Percentiles rank a stretch among this genome's conserved stretches.
These are phyloP conservation scores for Myrmecophaga tridactyla DNA, from an alignment of 2,113 vertebrate genomes.

Conservation along the genomic window DNA sequence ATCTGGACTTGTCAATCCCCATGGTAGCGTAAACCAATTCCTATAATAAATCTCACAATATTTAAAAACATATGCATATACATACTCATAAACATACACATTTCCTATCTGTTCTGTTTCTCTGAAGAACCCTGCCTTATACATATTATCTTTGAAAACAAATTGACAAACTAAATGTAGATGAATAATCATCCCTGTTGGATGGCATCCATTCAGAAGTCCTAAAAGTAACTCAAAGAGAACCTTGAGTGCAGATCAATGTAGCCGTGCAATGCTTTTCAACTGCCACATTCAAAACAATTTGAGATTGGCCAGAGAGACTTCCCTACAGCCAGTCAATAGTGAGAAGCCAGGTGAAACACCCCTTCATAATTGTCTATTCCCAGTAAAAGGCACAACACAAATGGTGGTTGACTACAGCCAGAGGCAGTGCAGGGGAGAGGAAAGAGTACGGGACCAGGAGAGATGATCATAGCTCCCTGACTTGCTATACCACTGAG, in stretches of 20 bases:
- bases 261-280: slow-evolving; percentile 55
- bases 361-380: slow-evolving; percentile 10
- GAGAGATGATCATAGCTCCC: not conserved
- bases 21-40: too few species aligned
- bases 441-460: rapidly evolving
- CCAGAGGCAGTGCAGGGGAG: not conserved
- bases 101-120: too few species aligned
- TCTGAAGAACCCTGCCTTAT: too few species aligned
- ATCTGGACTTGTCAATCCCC: too few species aligned
- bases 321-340: not conserved
- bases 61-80: too few species aligned
- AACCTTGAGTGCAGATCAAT: slow-evolving; percentile 52
- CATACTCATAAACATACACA: too few species aligned
- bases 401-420: not conserved
- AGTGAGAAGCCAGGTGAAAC: not conserved
- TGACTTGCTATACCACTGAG: not conserved
- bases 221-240: slow-evolving; percentile 61
- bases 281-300: slow-evolving; percentile 53
- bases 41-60: too few species aligned
- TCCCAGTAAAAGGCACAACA: not conserved
- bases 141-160: slow-evolving; percentile 28
- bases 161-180: not conserved
- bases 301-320: slow-evolving; percentile 22
- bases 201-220: slow-evolving; percentile 29
- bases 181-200: slow-evolving; percentile 53